phyloP scores from a whole-genome alignment of 1,140 invertebrate genomes.

The Caenorhabditis brenneri region DNA sequence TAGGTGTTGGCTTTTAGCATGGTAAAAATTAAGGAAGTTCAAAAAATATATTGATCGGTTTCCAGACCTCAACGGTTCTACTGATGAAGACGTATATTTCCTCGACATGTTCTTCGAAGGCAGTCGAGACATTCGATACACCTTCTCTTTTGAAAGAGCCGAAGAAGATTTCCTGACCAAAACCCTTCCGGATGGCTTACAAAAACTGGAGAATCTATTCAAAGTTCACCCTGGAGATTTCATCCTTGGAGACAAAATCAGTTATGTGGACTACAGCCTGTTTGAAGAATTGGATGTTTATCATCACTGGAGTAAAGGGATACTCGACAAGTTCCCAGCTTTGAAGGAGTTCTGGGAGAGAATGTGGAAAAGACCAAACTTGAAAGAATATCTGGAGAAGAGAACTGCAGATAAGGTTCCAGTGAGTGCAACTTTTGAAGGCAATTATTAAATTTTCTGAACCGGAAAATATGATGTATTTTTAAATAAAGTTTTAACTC shows the following conservation, averaged over 20 bases:
- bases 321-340: conserved; percentile 65
- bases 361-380: conserved; percentile 59
- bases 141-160: not conserved
- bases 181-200: too few relatives aligned
- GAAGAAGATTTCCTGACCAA: too few relatives aligned
- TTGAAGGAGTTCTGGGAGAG: conserved; percentile 63
- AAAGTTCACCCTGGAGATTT: too few relatives aligned
- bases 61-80: not conserved
- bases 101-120: not conserved
- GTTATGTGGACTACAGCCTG: conserved; percentile 69
- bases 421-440: not conserved
- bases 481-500: too few relatives aligned
- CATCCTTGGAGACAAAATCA: conserved; percentile 54
- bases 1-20: too few relatives aligned
- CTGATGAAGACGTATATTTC: not conserved
- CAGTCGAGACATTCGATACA: not conserved
- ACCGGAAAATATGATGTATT: too few relatives aligned
- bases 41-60: not conserved
- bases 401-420: conserved; percentile 52
- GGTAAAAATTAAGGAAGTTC: too few relatives aligned
- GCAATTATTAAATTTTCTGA: too few relatives aligned
- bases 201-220: too few relatives aligned
- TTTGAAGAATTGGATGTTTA: conserved; percentile 69
- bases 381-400: conserved; percentile 64
- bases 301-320: conserved; percentile 59